A percentile compares a stretch with the other conserved stretches of the same genome.
Evolutionary conservation across 2,888 invertebrate species (phyloP).

Genomic region (Macropis europaea): DNA sequence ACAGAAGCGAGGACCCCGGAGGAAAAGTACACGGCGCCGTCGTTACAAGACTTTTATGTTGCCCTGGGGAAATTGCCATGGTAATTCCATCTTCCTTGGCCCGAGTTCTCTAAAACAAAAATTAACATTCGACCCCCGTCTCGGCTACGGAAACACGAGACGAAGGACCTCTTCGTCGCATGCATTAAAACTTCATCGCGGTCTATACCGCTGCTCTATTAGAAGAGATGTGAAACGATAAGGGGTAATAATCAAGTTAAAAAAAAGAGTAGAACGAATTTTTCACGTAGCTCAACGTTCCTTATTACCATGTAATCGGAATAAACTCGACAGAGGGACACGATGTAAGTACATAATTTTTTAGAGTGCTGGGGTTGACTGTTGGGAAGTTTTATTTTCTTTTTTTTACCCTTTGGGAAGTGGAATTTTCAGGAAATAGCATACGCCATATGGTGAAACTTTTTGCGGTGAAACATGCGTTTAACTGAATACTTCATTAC

Average conservation of each 20-base stretch:
- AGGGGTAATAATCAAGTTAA: conserved; percentile 5
- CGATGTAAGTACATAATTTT: no score
- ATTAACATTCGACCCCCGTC: conserved; percentile 51
- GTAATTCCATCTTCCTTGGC: conserved; percentile 46
- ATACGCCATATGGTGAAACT: no score
- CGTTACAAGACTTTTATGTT: conserved; percentile 59
- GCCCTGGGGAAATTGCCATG: conserved; percentile 60
- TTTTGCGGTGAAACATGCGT: no score
- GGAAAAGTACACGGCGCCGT: conserved; percentile 20
- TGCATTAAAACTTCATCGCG: conserved; percentile 6
- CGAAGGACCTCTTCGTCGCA: background rate
- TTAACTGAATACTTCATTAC: no score
- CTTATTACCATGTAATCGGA: no score
- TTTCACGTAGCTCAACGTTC: no score
- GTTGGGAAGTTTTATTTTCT: no score
- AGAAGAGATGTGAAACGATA: background rate
- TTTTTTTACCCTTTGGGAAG: no score
- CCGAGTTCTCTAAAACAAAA: conserved; percentile 49
- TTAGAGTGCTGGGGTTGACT: no score
- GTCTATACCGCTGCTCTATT: background rate
- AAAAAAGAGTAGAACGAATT: no score
- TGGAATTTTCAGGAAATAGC: no score
- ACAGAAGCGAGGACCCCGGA: background rate
- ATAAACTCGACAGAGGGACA: no score
- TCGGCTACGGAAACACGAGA: background rate